Evolutionary conservation across 2,888 invertebrate genomes (phyloP).

Genomic region (Myathropa florea): DNA sequence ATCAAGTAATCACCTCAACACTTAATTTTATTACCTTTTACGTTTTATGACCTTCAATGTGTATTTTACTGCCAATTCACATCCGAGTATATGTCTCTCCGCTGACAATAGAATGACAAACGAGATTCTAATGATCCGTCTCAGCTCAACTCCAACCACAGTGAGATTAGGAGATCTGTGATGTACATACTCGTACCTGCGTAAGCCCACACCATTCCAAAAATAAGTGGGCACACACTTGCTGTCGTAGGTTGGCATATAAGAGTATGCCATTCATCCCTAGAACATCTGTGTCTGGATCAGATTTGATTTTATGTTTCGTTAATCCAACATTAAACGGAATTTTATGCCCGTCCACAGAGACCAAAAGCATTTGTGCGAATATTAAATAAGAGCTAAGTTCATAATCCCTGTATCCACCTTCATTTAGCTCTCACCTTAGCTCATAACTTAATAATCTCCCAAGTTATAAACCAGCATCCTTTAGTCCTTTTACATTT

Average conservation of each 20-base stretch:
- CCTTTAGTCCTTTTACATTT: not conserved
- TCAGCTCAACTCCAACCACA: not conserved
- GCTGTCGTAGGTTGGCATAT: not conserved
- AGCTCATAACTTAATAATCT: slow-evolving; percentile 20
- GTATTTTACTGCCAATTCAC: slow-evolving; percentile 5
- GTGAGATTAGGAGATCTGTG: not conserved
- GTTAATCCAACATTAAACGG: slow-evolving; percentile 29
- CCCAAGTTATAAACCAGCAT: slow-evolving; percentile 10
- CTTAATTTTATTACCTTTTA: slow-evolving; percentile 22
- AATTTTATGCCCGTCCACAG: slow-evolving; percentile 24
- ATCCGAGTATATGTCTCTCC: not conserved
- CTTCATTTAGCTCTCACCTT: not conserved
- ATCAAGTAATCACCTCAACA: slow-evolving; percentile 20
- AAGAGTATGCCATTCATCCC: slow-evolving; percentile 14
- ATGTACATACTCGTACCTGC: not conserved
- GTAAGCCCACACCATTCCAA: not conserved
- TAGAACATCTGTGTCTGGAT: not conserved
- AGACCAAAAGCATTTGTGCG: slow-evolving; percentile 19
- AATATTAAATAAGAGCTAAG: slow-evolving; percentile 24
- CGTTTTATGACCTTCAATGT: slow-evolving; percentile 13
- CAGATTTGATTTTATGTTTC: slow-evolving; percentile 24
- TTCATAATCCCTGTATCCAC: slow-evolving; percentile 26
- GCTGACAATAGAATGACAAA: slow-evolving; percentile 12
- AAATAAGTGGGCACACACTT: not conserved
- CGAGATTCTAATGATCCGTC: slow-evolving; percentile 31